Evolutionary conservation across 2,888 invertebrate genomes (phyloP).

Genomic region (Agelastica alni): DNA sequence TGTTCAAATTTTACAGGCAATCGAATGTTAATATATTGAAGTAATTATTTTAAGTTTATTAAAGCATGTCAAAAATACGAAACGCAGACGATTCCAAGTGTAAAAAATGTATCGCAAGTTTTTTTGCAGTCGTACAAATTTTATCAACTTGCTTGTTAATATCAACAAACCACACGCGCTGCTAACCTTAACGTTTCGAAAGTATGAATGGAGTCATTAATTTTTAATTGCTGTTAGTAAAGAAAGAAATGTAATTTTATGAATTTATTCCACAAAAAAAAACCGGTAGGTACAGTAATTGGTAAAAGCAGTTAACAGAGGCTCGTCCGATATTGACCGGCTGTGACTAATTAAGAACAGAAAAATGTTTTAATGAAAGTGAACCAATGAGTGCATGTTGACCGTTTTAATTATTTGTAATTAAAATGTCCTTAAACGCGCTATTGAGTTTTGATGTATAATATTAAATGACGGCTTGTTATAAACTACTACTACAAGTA

Average conservation of each 20-base stretch:
- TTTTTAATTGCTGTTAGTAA: not conserved
- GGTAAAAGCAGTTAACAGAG: not conserved
- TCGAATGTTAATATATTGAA: too few species aligned
- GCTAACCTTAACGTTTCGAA: not conserved
- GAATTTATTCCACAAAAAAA: not conserved
- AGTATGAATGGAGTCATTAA: not conserved
- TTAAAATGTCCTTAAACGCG: constrained; percentile 13
- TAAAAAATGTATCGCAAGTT: too few species aligned
- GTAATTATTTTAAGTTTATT: too few species aligned
- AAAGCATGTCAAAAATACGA: too few species aligned
- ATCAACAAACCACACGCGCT: too few species aligned
- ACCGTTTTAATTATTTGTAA: constrained; percentile 23
- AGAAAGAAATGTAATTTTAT: not conserved
- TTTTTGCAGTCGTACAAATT: too few species aligned
- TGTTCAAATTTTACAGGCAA: too few species aligned
- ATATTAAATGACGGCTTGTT: constrained; percentile 7
- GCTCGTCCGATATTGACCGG: constrained; percentile 1
- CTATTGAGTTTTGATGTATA: constrained; percentile 13
- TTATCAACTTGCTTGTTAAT: too few species aligned
- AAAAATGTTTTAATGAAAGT: constrained; percentile 24
- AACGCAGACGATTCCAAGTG: too few species aligned
- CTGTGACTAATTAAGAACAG: constrained; percentile 19
- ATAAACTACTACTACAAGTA: not conserved
- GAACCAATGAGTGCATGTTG: constrained; percentile 16
- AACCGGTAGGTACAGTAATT: not conserved